Base-by-base conservation (phyloP, 1,140 invertebrate species). In the Drosophila repleta region DNA sequence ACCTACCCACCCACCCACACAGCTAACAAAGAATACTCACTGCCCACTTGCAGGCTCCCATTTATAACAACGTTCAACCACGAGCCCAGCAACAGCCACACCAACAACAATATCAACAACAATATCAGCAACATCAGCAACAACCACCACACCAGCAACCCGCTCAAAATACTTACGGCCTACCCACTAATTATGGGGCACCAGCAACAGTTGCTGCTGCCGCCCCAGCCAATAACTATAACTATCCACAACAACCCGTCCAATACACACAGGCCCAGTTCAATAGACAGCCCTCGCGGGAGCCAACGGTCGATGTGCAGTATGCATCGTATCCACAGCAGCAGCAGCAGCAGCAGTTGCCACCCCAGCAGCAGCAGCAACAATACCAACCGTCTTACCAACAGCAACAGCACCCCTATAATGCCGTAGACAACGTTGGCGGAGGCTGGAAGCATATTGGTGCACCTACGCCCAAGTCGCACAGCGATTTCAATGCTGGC, bases 231-330 rank as follows among this genome's bases (percentile, higher is more conserved):
- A 76, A 74, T 49, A 57, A 52, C 68, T 17, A 64, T 63, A 55
- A 74, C 53, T 77, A 90, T 71, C 69, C 76, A 55, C 18, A 70
- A 66, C 68, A 77, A 64, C 84, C 83, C 65, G 67, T 89, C 48
- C 89, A 90, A 66, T 90, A 90, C 52, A 85, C 78, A 49, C 88
- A 90, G 81, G 84, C 83, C 7, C 88, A 90, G 79, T 90, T 87
- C 69, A 78, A 76, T 74, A 74, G 88, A 48, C 87, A 90, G 41
- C 79, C 53, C 51, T 83, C 87, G 60, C 76, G 71, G 65, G 88
- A 90, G 60, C 82, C 81, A n/a, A 41, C 39, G 3, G 39, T 17
- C 39, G 39, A 41, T 21, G 66, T 37, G 6, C 57, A 35, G 24
- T 52, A 8, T 13, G 39, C 10, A 11, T 61, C 26, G 20, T 46